Conservation (phyloP, 2,888 invertebrate species). For the Colletes collaris region DNA sequence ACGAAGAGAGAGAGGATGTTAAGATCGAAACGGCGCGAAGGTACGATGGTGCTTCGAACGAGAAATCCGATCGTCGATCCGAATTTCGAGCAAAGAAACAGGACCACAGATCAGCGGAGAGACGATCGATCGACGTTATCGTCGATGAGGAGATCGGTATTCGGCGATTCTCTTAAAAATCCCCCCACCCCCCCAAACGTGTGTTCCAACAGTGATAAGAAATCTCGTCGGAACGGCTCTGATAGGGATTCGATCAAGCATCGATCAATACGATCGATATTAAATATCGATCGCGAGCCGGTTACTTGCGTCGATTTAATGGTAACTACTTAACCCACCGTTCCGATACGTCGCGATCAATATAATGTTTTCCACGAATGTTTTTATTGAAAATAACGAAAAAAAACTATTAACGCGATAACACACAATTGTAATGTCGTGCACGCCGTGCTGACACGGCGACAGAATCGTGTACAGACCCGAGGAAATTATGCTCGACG, state of each 20-base stretch:
- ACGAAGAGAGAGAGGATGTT: too few relatives aligned
- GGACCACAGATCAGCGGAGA: too few relatives aligned
- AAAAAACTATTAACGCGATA: background rate
- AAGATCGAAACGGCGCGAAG: too few relatives aligned
- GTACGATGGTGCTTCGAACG: too few relatives aligned
- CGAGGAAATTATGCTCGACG: too few relatives aligned
- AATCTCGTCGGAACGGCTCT: background rate
- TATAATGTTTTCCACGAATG: constrained; percentile 17
- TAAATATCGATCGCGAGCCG: background rate
- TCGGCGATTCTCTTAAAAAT: background rate
- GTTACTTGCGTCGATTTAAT: background rate
- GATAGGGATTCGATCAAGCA: background rate
- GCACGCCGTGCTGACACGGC: too few relatives aligned
- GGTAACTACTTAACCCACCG: constrained; percentile 11
- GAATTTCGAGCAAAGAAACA: background rate
- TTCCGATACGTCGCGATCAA: constrained; percentile 4
- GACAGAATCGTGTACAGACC: too few relatives aligned
- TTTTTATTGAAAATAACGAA: constrained; percentile 30
- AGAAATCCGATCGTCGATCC: too few relatives aligned
- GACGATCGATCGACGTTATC: background rate
- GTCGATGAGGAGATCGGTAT: constrained; percentile 2
- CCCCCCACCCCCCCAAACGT: background rate
- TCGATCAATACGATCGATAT: constrained; percentile 5
- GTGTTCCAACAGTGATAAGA: background rate
- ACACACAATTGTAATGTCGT: too few relatives aligned